Evolutionary conservation across 2,113 vertebrate species (phyloP).

Genomic region (Rostratula benghalensis): DNA sequence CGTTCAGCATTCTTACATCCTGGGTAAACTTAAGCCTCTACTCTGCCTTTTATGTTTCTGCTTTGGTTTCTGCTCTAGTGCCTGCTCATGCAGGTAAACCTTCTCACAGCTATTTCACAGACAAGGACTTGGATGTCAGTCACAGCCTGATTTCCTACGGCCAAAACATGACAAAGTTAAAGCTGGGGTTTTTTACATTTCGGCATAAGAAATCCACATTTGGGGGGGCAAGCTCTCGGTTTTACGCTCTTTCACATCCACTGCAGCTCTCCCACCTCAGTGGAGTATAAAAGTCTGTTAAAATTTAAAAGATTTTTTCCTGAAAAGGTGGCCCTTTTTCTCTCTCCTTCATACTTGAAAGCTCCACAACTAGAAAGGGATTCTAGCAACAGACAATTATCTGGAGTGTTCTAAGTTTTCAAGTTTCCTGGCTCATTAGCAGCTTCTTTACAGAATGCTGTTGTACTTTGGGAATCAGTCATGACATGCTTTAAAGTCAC

Average conservation of each 20-base stretch:
- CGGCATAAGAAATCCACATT: background rate
- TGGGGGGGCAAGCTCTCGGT: background rate
- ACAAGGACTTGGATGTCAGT: background rate
- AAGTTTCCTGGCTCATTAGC: background rate
- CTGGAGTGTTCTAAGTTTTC: background rate
- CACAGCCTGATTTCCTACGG: background rate
- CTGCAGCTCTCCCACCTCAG: background rate
- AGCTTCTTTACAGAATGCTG: background rate
- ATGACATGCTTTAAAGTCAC: background rate
- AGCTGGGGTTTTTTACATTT: background rate
- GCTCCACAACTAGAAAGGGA: accelerated
- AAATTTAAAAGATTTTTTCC: background rate
- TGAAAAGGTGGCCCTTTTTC: background rate
- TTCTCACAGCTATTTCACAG: background rate
- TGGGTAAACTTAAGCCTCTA: background rate
- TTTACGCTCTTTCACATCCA: background rate
- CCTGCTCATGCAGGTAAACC: background rate
- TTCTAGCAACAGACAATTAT: background rate
- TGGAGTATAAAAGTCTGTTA: background rate
- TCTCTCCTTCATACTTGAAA: background rate
- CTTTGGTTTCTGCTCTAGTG: background rate
- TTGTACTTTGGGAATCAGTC: background rate
- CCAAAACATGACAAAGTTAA: background rate
- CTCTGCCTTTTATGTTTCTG: background rate
- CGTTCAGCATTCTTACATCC: background rate